Evolutionary conservation across 2,113 vertebrate species (phyloP), one percentile per base, ranked within the genome.

Genomic region (Seriola dumerili): DNA sequence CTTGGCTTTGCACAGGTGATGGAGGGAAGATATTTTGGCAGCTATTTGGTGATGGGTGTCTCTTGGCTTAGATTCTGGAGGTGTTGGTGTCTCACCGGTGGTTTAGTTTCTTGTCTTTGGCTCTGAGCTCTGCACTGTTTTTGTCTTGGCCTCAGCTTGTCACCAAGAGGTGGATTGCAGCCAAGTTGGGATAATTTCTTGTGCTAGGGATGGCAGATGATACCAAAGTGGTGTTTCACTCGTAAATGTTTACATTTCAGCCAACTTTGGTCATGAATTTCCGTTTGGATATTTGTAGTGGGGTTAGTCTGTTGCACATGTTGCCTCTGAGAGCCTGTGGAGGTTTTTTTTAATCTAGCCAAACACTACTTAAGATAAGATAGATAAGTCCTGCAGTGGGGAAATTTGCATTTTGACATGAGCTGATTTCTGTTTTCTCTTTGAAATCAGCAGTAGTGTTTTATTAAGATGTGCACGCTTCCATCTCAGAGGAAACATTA

Each of bases 1-100:
- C 36, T 40, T 19, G 5, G 38, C 29, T 16, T 32, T 64, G 59
- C 67, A 65, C 32, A 42, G 19, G 17, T 73, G 75, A 44, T 87
- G 75, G 44, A 32, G 61, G 62, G 42, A 44, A 0, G 36, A 54
- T 68, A 25, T 38, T 72, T 44, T 14, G 70, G 10, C 70, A 63
- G 36, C 38, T 74, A 0, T 70, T 62, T 85, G 85, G 70, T 86
- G 67, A 42, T 68, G 81, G 86, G 72, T 48, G 2, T 57, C 19
- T 66, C 36, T 86, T 59, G 29, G n/a, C n/a, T 75, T 48, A 17
- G 50, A 10, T 14, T 55, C 12, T 38, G 21, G 8, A 9, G 72
- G 44, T 69, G 65, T 19, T 34, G 44, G 9, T 25, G 48, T 58
- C 8, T 50, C 5, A 5, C 48, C 13, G 4, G 29, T n/a, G 25